Percentiles rank a stretch among this genome's conserved stretches.
Conservation (phyloP, 2,888 invertebrate genomes). For the Dolichopus griseipennis region DNA sequence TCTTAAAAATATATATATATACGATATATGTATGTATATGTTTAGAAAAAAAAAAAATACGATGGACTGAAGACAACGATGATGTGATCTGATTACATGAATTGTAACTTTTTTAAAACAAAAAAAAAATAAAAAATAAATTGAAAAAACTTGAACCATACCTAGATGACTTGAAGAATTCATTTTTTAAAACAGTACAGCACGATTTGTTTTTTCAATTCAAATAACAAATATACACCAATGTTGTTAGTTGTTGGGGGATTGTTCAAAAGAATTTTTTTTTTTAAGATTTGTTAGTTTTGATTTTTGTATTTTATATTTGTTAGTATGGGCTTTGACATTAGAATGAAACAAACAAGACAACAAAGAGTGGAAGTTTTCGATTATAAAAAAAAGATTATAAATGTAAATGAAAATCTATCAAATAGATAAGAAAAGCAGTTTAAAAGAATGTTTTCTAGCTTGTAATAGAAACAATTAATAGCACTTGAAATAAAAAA, state of each 20-base stretch:
- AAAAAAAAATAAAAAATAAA: background rate
- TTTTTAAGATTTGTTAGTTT: background rate
- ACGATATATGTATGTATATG: background rate
- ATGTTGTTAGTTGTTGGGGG: background rate
- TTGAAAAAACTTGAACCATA: background rate
- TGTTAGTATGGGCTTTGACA: no score
- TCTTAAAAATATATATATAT: background rate
- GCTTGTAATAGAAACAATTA: no score
- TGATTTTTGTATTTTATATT: no score
- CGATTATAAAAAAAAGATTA: no score
- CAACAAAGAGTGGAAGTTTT: no score
- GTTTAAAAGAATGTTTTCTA: no score
- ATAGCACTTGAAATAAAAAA: no score
- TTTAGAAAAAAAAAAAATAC: no score
- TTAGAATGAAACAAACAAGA: no score
- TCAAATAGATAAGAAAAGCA: no score
- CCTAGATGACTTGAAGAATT: background rate
- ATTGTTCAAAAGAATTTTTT: background rate
- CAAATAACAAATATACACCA: background rate
- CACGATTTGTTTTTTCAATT: background rate
- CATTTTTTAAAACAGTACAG: background rate
- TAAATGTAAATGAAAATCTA: no score
- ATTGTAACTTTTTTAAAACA: background rate
- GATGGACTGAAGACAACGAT: background rate
- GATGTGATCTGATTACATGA: constrained; percentile 6